Evolutionary conservation across 2,888 invertebrate species (phyloP), one percentile per base, ranked within the genome.

Genomic region (Lasioglossum marginatum): DNA sequence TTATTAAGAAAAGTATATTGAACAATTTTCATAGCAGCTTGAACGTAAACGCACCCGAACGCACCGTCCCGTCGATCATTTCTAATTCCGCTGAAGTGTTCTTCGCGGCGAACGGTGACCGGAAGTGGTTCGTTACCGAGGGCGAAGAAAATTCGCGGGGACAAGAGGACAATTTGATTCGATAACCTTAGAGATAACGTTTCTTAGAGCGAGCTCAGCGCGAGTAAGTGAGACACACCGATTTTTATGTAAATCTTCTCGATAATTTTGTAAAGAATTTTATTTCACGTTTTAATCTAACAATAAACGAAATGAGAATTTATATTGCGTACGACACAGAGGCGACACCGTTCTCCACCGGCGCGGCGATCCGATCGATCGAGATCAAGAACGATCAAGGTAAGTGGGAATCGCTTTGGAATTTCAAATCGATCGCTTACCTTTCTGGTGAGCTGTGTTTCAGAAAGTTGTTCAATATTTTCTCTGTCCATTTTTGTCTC

Each of bases 221-320:
- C 77, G 82, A 82, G 48, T 48, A 74, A 86, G 66, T 70, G 77
- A 86, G 68, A 82, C 63, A 31, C 63, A 31, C 63, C 86, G 86
- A 86, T 77, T 86, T 87, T 82, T 87, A 82, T 87, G 86, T 87
- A 79, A 74, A 87, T 71, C 82, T 86, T 85, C 81, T 82, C 77
- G 60, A 86, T 86, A 87, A 86, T 87, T 87, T 87, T 87, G 86
- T 87, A 87, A 79, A 87, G 57, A 79, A 78, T 77, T 79, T 87
- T 79, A 77, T 86, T 87, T 87, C 73, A 86, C 77, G 70, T 86
- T 86, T 77, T 77, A 71, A 79, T 82, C 86, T 74, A 82, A 72
- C 74, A 82, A 87, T 86, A 86, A 86, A 86, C 75, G 70, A 79
- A 75, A 81, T 72, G 79, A 87, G 79, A 79, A 79, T 87, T 87